These are phyloP conservation scores for Heliconius melpomene DNA, from an alignment of 1,140 invertebrate species.

Conservation along the genomic window DNA sequence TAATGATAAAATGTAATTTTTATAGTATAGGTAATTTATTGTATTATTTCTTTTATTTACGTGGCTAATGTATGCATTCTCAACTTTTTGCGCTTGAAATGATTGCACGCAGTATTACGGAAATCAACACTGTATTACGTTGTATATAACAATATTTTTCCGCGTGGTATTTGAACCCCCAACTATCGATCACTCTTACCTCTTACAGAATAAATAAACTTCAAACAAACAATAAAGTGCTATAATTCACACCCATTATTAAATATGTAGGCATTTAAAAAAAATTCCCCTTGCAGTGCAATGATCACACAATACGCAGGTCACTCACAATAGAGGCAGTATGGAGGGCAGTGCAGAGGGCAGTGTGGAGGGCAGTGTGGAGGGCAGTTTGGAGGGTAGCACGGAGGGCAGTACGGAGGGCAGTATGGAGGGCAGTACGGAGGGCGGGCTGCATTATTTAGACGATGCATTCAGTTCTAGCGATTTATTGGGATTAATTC, in stretches of 20 bases:
- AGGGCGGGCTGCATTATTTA: background rate
- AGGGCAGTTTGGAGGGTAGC: background rate
- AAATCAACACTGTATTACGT: too few species aligned
- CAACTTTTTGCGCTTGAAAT: too few species aligned
- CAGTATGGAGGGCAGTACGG: background rate
- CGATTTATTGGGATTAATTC: slow-evolving; percentile 14
- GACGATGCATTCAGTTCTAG: background rate
- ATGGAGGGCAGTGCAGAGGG: background rate
- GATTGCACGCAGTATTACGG: too few species aligned
- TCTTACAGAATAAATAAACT: too few species aligned
- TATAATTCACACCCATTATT: background rate
- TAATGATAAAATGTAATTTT: too few species aligned
- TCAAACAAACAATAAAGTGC: background rate
- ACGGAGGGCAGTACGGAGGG: background rate
- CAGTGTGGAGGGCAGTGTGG: background rate
- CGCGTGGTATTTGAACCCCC: too few species aligned
- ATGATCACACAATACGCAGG: background rate
- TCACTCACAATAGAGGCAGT: background rate
- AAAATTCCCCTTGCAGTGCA: background rate
- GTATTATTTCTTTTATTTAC: too few species aligned
- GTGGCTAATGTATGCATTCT: too few species aligned
- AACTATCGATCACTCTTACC: too few species aligned
- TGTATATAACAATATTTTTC: too few species aligned
- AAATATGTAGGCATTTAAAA: background rate
- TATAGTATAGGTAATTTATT: too few species aligned